These are phyloP conservation scores for Limnodromus scolopaceus DNA, from an alignment of 2,797 vertebrate species.

Conservation along the genomic window DNA sequence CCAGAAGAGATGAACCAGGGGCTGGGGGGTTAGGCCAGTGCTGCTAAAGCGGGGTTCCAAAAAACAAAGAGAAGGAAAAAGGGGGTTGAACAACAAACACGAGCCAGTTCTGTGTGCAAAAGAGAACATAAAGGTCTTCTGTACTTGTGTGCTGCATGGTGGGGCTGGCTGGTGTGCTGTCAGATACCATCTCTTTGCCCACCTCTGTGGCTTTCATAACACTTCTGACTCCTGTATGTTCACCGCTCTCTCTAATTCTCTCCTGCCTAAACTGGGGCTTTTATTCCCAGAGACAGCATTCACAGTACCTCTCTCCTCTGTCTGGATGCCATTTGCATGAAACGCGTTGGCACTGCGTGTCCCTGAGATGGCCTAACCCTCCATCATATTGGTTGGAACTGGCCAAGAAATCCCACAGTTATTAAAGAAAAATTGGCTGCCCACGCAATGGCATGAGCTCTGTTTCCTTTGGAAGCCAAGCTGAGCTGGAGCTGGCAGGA, in stretches of 20 bases:
- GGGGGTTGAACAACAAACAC: not conserved
- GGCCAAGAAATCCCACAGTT: not conserved
- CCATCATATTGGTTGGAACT: not conserved
- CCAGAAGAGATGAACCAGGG: accelerated
- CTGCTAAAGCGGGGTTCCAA: not conserved
- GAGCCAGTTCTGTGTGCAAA: not conserved
- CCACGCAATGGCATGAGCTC: not conserved
- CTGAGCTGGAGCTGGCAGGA: not conserved
- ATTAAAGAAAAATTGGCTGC: not conserved
- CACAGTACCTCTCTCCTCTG: not conserved
- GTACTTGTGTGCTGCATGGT: not conserved
- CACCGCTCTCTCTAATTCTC: accelerated
- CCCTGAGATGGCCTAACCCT: not conserved
- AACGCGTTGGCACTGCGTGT: accelerated
- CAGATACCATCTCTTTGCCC: not conserved
- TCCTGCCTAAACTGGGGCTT: accelerated
- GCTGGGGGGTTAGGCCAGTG: not conserved
- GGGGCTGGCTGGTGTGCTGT: not conserved
- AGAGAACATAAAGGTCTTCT: not conserved
- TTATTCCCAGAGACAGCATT: not conserved
- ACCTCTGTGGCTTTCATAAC: not conserved
- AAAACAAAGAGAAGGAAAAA: not conserved
- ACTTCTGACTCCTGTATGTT: not conserved
- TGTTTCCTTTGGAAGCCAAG: not conserved
- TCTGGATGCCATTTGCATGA: not conserved